Evolutionary conservation across 2,113 vertebrate genomes (phyloP), one percentile per base, ranked within the genome.

Genomic region (Danionella cerebrum): DNA sequence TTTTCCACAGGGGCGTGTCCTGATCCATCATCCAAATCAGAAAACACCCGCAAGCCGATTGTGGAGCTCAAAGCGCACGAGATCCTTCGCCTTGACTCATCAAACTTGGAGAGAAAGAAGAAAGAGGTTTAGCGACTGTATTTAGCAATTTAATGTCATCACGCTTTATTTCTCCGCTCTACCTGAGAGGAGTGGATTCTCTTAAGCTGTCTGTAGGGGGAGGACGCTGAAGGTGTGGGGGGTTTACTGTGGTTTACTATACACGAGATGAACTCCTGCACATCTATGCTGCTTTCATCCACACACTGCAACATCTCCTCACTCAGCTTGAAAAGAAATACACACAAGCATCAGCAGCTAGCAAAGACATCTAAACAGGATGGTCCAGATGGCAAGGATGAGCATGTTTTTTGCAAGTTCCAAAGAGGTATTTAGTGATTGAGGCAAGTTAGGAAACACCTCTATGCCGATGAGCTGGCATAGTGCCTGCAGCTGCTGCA

Each of bases 161-260:
- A 53, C 5, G 7, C 14, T 2, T 14, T 44, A 60, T 47, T n/a
- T 45, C 2, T 18, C 10, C 18, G 11, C 18, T 13, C 2, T 82
- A 97, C 96, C 92, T 97, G 95, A 76, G 92, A 92, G 72, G 94
- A 98, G 71, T 96, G 92, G 65, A 89, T 92, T 1, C 94, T 86
- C 60, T 98, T 98, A 5, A 98, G 84, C 60, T 94, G 95, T 67
- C 96, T 84, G 62, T 98, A 98, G 0, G 96, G 94, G 0, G 96
- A 98, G 0, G 94, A 98, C 0, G 92, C 89, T 0, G 94, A 96
- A 0, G 92, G 90, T 0, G 90, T 90, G 1, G 90, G 82, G 0
- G 89, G 86, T 72, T 92, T 94, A 57, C 84, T 86, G 2, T 83
- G 89, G 76, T 82, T 91, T 18, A 91, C 80, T 6, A 94, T 63